These are phyloP conservation scores for Mya arenaria DNA, from an alignment of 1,140 invertebrate species.

Conservation along the genomic window DNA sequence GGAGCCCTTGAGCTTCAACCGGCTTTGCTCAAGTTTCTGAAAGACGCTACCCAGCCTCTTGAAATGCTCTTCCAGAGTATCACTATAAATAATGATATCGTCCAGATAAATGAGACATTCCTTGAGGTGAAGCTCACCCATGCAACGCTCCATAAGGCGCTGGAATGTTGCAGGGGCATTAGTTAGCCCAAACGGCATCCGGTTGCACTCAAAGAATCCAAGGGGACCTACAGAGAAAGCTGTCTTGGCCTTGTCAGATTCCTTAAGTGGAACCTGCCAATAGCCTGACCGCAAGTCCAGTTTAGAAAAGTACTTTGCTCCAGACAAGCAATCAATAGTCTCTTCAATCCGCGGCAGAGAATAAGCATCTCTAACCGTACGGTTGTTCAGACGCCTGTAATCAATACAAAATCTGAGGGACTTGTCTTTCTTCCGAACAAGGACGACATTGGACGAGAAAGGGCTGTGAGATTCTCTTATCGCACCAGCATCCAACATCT, in stretches of 20 bases:
- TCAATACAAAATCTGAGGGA: conserved; percentile 18
- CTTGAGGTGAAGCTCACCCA: conserved; percentile 5
- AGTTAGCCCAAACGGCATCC: conserved; percentile 10
- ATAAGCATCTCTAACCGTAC: conserved; percentile 1
- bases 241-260: conserved; percentile 28
- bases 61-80: conserved; percentile 51
- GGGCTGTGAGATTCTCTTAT: neutral
- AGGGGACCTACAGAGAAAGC: neutral
- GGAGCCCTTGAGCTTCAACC: conserved; percentile 63
- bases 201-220: conserved; percentile 20
- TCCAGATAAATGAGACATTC: conserved; percentile 56
- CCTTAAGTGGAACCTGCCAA: conserved; percentile 18
- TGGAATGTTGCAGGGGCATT: conserved; percentile 28
- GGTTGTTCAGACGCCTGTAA: neutral
- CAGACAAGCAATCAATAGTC: neutral
- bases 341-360: neutral
- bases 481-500: conserved; percentile 12
- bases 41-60: conserved; percentile 66
- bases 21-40: conserved; percentile 45
- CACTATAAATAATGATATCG: conserved; percentile 51
- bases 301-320: neutral
- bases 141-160: conserved; percentile 21
- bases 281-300: neutral
- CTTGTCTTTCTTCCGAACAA: conserved; percentile 17
- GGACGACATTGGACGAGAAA: conserved; percentile 13